Evolutionary conservation across 2,888 invertebrate genomes (phyloP).

Genomic region (Meta bourneti): DNA sequence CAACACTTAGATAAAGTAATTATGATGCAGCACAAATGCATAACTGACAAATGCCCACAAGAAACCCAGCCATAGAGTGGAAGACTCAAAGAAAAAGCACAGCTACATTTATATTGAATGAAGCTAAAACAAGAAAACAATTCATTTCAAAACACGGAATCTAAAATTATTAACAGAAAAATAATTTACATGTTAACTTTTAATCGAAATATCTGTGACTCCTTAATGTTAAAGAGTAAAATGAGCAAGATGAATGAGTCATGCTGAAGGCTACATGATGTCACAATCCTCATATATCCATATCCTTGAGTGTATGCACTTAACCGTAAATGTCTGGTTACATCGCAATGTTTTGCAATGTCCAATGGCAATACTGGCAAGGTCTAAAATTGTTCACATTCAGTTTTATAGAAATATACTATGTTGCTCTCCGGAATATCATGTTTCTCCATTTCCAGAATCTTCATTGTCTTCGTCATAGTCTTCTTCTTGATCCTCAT

Average conservation of each 20-base stretch:
- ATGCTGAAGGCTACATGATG: slow-evolving; percentile 59
- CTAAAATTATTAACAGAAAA: slow-evolving; percentile 60
- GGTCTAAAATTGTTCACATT: slow-evolving; percentile 69
- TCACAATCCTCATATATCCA: slow-evolving; percentile 53
- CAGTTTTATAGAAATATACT: slow-evolving; percentile 52
- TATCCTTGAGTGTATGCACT: slow-evolving; percentile 29
- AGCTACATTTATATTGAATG: slow-evolving; percentile 38
- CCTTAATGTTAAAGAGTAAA: slow-evolving; percentile 54
- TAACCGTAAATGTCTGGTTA: slow-evolving; percentile 43
- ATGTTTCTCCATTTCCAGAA: slow-evolving; percentile 95
- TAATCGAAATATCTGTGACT: slow-evolving; percentile 12
- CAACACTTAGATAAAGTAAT: slow-evolving; percentile 39
- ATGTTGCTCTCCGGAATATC: slow-evolving; percentile 81
- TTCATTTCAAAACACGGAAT: slow-evolving; percentile 39
- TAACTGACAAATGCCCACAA: slow-evolving; percentile 9
- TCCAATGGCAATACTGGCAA: slow-evolving; percentile 55
- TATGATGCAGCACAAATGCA: slow-evolving; percentile 16
- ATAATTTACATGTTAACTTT: slow-evolving; percentile 61
- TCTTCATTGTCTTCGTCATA: slow-evolving; percentile 79
- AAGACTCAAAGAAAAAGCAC: slow-evolving; percentile 65
- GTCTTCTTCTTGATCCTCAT: slow-evolving; percentile 82
- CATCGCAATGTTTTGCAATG: slow-evolving; percentile 44
- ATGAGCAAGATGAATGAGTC: slow-evolving; percentile 65
- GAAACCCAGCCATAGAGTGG: slow-evolving; percentile 47
- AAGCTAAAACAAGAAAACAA: slow-evolving; percentile 25